Evolutionary conservation across 2,888 invertebrate species (phyloP), one percentile per base, ranked within the genome.

Genomic region (Dexiosoma caninum): DNA sequence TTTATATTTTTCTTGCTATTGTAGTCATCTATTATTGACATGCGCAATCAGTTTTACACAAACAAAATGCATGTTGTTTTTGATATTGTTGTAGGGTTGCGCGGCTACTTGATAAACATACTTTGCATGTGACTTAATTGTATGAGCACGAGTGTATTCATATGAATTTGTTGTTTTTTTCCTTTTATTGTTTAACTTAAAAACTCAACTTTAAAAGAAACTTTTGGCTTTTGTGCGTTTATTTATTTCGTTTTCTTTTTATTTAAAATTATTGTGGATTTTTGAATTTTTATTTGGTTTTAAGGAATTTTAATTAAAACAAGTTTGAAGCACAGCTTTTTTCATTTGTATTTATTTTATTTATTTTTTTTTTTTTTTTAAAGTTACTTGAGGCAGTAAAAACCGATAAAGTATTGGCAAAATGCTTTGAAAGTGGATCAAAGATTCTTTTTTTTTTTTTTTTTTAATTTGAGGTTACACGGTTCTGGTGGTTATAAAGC

Each of bases 291-390:
- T 66, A 51, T 72, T 77, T 70, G 70, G 55, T 77, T 77, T 77
- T 32, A 70, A 70, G 64, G 70, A 77, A 77, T 77, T 70, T 77
- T 77, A 77, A 77, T 77, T 77, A 77, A 77, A 70, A 77, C 70
- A 57, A 64, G 70, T 77, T 70, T 77, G 30, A 19, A 16, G 49
- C 55, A 37, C 35, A 76, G 10, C 27, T 49, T 59, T 66, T 59
- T 60, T 2, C 30, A 14, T 27, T 27, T 6, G 7, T 8, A 19
- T 10, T n/a, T n/a, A n/a, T 32, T 32, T 10, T 35, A 9, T 46
- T 46, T 46, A 21, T 51, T 51, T 27, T 51, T 27, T 12, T 30
- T 27, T 27, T 27, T 60, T 27, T 42, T 37, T 19, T 27, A 53
- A 57, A 59, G 49, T n/a, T 71, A 51, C 27, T 30, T 19, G 14